These are phyloP conservation scores for Apotomis betuletana DNA, from an alignment of 2,888 invertebrate genomes.

Conservation along the genomic window DNA sequence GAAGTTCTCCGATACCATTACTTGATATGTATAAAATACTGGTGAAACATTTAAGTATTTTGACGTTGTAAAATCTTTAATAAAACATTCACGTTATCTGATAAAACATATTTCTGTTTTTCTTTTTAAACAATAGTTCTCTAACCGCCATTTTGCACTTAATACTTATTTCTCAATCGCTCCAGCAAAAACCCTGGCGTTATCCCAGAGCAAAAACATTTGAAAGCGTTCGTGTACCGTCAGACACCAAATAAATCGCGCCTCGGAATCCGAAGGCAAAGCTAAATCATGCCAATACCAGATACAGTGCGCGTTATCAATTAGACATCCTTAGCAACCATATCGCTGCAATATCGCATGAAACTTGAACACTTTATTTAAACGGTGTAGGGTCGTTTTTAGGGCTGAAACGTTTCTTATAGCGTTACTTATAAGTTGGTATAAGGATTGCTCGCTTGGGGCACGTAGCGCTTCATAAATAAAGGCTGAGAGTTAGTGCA, in stretches of 20 bases:
- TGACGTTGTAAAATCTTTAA: not conserved
- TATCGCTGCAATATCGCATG: conserved; percentile 38
- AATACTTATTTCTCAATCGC: conserved; percentile 11
- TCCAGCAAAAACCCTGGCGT: not conserved
- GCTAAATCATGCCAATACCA: conserved; percentile 75
- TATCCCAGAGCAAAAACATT: conserved; percentile 27
- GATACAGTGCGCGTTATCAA: conserved; percentile 76
- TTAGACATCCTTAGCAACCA: conserved; percentile 65
- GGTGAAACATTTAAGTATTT: not conserved
- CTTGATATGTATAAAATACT: conserved; percentile 1
- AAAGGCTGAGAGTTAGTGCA: conserved; percentile 72
- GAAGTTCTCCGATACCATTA: conserved; percentile 17
- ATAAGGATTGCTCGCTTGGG: conserved; percentile 66
- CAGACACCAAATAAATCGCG: conserved; percentile 63
- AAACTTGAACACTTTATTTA: conserved; percentile 40
- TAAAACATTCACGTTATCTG: not conserved
- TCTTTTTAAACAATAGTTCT: not conserved
- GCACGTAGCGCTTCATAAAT: conserved; percentile 78
- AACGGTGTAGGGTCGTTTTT: conserved; percentile 49
- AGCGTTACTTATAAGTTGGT: conserved; percentile 51
- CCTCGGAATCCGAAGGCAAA: conserved; percentile 66
- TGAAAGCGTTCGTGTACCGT: conserved; percentile 43
- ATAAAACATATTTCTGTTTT: not conserved
- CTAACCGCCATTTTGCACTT: not conserved
- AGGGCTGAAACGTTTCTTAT: conserved; percentile 44